Evolutionary conservation across 2,888 invertebrate genomes (phyloP), one percentile per base, ranked within the genome.

Genomic region (Platycheirus albimanus): DNA sequence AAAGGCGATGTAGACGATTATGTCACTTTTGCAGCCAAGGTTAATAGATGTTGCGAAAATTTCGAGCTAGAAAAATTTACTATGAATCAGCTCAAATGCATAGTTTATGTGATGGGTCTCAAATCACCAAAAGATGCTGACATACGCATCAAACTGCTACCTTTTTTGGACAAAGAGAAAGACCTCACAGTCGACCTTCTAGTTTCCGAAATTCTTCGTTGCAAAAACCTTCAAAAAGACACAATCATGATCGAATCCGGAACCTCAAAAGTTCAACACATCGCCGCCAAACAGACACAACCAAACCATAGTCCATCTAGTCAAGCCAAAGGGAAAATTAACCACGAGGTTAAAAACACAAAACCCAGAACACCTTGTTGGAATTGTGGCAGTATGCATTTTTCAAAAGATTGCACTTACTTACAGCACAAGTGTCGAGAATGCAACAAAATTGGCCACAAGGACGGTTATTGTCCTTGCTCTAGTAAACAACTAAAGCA

Each of bases 311-410:
- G 49, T 11, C 43, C 10, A 41, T 13, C 15, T 38, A 43, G 33
- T 11, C 28, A 52, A 6, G 24, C 7, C 1, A 38, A 61, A 4
- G 10, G 1, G 1, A 28, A 71, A 43, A 49, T 17, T n/a, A 69
- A 11, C 24, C 19, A 43, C 38, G 41, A 49, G 28, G 41, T 36
- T 2, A 11, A 5, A 1, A 61, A 17, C 28, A 28, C 45, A 58
- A 71, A 19, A 19, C 80, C 77, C 4, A 71, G 30, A 36, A 41
- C 70, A 11, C 79, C 74, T 19, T 84, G 79, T 38, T 81, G 75
- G 84, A 64, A 76, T 28, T 85, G 84, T 19, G 81, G 72, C 2
- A n/a, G n/a, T n/a, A n/a, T n/a, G 51, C 7, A 6, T 85, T 74
- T 13, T 33, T 38, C 3, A 56, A n/a, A n/a, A n/a, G n/a, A n/a